phyloP scores from a whole-genome alignment of 2,797 vertebrate species.

The Pempheris klunzingeri region DNA sequence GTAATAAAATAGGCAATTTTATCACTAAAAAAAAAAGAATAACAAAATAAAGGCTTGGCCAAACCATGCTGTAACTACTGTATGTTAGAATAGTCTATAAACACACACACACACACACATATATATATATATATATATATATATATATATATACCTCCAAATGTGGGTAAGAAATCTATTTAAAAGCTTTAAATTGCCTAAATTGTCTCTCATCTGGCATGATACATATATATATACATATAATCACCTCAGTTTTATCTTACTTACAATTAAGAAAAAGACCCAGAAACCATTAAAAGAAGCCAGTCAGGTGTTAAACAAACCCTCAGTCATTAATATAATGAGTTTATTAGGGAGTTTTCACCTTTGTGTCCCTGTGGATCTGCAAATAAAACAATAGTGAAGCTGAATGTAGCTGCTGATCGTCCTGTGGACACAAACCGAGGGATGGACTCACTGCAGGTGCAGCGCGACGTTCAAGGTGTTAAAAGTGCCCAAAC shows the following conservation, averaged over 20 bases:
- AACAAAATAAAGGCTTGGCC: too few species aligned
- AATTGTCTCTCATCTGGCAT: slow-evolving; percentile 20
- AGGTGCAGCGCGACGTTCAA: slow-evolving; percentile 17
- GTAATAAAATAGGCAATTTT: not conserved
- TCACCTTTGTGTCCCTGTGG: not conserved
- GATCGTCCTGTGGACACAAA: not conserved
- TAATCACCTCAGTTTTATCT: slow-evolving; percentile 28
- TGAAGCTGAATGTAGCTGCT: not conserved
- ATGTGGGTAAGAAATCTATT: slow-evolving; percentile 1
- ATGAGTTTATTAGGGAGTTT: slow-evolving; percentile 13
- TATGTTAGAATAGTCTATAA: too few species aligned
- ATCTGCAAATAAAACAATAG: slow-evolving; percentile 20
- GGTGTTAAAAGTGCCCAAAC: not conserved
- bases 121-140: too few species aligned
- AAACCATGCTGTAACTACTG: not conserved
- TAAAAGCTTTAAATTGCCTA: not conserved
- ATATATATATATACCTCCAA: too few species aligned
- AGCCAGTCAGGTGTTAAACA: slow-evolving; percentile 29
- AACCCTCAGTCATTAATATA: slow-evolving; percentile 23
- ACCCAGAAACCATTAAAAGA: slow-evolving; percentile 19
- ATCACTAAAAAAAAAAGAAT: too few species aligned
- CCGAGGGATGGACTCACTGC: not conserved
- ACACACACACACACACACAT: too few species aligned
- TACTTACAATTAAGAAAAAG: slow-evolving; percentile 30
- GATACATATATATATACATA: too few species aligned